A percentile compares a stretch with the other conserved stretches of the same genome.
Evolutionary conservation across 2,113 vertebrate species (phyloP).

Genomic region (Uria aalge): DNA sequence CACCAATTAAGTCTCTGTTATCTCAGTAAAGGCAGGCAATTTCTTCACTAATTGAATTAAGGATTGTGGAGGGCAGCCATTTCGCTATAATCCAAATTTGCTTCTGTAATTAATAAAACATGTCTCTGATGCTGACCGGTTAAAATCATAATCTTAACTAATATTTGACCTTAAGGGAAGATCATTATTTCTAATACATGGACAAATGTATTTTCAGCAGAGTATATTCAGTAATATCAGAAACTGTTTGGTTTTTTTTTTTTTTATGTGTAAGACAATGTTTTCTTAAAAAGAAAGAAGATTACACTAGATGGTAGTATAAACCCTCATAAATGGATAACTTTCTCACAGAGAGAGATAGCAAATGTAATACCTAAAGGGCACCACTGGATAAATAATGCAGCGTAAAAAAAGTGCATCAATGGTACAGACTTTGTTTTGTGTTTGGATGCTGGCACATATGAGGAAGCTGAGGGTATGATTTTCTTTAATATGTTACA

Average conservation of each 20-base stretch:
- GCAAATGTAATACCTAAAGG: background rate
- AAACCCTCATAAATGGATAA: slow-evolving; percentile 10
- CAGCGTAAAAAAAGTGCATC: background rate
- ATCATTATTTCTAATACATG: background rate
- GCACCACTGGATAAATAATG: background rate
- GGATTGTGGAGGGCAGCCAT: background rate
- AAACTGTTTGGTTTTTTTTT: background rate
- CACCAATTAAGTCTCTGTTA: slow-evolving; percentile 14
- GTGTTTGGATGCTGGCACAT: background rate
- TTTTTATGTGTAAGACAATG: background rate
- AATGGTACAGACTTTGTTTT: background rate
- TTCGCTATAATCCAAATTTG: slow-evolving; percentile 10
- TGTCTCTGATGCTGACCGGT: background rate
- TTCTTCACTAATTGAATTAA: slow-evolving; percentile 39
- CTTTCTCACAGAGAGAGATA: background rate
- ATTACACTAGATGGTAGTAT: slow-evolving; percentile 61
- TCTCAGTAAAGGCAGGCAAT: background rate
- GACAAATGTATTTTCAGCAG: background rate
- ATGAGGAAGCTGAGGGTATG: background rate
- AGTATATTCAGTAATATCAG: background rate
- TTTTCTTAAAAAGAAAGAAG: background rate
- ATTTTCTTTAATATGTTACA: background rate
- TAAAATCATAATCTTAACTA: background rate
- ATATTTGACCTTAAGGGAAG: background rate
- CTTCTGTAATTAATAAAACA: slow-evolving; percentile 42